Base-by-base conservation (phyloP, 2,888 invertebrate species). In the Holacanthella duospinosa region DNA sequence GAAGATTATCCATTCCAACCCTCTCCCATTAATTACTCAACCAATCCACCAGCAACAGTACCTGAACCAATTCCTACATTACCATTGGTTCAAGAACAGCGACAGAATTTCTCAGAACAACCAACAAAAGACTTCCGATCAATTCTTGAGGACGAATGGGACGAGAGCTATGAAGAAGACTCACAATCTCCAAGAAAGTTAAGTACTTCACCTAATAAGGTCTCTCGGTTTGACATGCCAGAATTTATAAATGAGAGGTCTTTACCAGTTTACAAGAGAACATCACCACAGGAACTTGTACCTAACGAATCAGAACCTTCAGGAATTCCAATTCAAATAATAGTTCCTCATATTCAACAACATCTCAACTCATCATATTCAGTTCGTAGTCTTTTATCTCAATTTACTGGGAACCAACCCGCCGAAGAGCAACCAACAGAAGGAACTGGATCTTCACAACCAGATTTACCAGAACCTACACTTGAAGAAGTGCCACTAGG, bases 61-160 rank as follows among this genome's bases (percentile, higher is more conserved):
- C 21, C 48, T 16, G 12, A 4, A 16, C 48, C 48, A 16, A 4
- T n/a, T 9, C 21, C 48, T 48, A 6, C 36, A 36, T 16, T 36
- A 9, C 36, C 36, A 16, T 36, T 36, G 36, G 6, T 16, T 6
- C 6, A 9, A 9, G 48, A n/a, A 48, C 21, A 9, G 48, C 4
- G 16, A 16, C 48, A 48, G 48, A 21, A n/a, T n/a, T 21, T 26
- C 59, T 16, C 21, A 21, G 44, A 25, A 59, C 16, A 54, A 59
- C 2, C 24, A 43, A 19, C 63, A 25, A 55, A 58, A 55, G 66
- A 73, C 48, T 71, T 73, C 29, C 66, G 73, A 44, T 71, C 73
- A 24, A 73, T 73, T 59, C 63, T 73, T 12, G 73, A 71, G 28
- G 71, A 73, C 43, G 73, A 73, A 25, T 73, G 73, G 73, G 73